Evolutionary conservation across 2,113 vertebrate species (phyloP), one percentile per base, ranked within the genome.

Genomic region (Capreolus pygargus): DNA sequence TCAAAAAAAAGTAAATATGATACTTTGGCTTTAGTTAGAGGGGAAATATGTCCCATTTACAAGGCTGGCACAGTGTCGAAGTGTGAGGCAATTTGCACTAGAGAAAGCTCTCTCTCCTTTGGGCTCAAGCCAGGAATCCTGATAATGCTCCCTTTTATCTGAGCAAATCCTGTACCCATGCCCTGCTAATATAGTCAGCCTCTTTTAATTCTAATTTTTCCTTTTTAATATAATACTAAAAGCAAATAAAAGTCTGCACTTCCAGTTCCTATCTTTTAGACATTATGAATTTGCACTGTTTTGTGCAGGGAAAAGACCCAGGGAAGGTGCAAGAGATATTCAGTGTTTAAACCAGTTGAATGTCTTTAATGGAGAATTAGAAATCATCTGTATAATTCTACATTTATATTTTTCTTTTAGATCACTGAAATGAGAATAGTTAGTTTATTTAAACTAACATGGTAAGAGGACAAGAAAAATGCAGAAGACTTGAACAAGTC

Each of bases 1-100:
- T 98, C 94, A 97, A 95, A 97, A 98, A 98, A 98, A 98, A 94
- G 39, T 96, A 99, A 98, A 99, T 98, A 98, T 89, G 97, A 97
- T 98, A 95, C 91, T 98, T 98, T 60, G 91, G 70, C 76, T 96
- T 95, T 88, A 79, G 91, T 95, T 82, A 93, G 98, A 95, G 67
- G 97, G 94, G 96, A 98, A 98, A 97, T 97, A 97, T 81, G 97
- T 94, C 92, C 95, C 97, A 89, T 98, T 98, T 98, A 96, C 91
- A 97, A 93, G 94, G 90, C 91, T 98, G 98, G 97, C 97, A 97
- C 81, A 15, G 43, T 86, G 43, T 98, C 1, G 95, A 96, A 98
- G 95, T 91, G 97, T 92, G 90, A 98, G 97, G 94, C 87, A 98
- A 98, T 98, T 92, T 98, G 94, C 97, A 98, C 87, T 52, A 94